Evolutionary conservation across 2,113 vertebrate species (phyloP), one percentile per base, ranked within the genome.

Genomic region (Uropsilus gracilis): DNA sequence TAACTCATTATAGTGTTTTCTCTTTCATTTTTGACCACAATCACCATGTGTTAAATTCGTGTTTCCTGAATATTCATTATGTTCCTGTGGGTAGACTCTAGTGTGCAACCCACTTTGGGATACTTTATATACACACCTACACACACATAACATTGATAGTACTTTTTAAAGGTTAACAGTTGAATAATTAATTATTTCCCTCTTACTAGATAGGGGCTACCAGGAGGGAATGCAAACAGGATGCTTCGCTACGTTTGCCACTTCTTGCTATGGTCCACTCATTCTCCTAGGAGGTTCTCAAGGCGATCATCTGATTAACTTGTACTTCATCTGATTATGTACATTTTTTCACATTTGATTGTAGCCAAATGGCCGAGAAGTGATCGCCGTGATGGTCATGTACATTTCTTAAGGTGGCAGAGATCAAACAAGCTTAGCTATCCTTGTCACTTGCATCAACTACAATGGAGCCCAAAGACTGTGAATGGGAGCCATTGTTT

Each of bases 1-100:
- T 4, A 88, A n/a, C 22, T 75, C 2, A 48, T 17, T 66, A 2
- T 26, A 50, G 17, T 26, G 2, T 55, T 8, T 44, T 30, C 6
- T 28, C 17, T 39, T 89, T 76, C 69, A 24, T 44, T 63, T 88
- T 30, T 86, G 48, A 37, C 6, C 26, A 78, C 5, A 48, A 13
- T 73, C 66, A 68, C 39, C 8, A 22, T 53, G n/a, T 42, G 39
- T 20, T 86, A 57, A 61, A 39, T 63, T 42, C 55, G 17, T 75
- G 78, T 80, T 86, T 89, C 16, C 24, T 46, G 12, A 87, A 50
- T 91, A 46, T 24, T 63, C 26, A n/a, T 78, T 73, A 53, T 53
- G n/a, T 18, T 64, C 32, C 6, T 39, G 50, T 17, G 42, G 39
- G 1, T 32, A 72, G 63, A 50, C 3, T 59, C n/a, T 11, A 2